Evolutionary conservation across 2,113 vertebrate species (phyloP), one percentile per base, ranked within the genome.

Genomic region (Calidris pugnax): DNA sequence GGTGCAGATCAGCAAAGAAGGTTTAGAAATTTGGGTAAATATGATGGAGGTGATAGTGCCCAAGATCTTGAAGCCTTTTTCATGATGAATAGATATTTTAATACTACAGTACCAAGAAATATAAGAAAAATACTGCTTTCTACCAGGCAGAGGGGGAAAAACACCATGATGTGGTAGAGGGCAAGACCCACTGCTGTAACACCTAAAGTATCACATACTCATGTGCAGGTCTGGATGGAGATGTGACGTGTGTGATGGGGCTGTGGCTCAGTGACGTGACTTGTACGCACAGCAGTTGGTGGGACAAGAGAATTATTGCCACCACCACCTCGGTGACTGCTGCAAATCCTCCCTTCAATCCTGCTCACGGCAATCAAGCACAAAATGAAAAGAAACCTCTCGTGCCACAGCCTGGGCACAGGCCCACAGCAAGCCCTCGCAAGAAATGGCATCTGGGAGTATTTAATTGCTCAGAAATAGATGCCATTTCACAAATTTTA

Each of bases 401-500:
- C 2, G 0, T 15, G 22, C 39, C 1, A 0, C 83, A 68, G 48
- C 32, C 64, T 6, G 30, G 51, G 64, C 7, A 5, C 6, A 37
- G 66, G 37, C 47, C 53, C 82, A 39, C 0, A 5, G 43, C 26
- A 64, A 91, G 59, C 7, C 53, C 59, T 55, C 0, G 0, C 41
- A 35, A 51, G 51, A 85, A 95, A 67, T 10, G 9, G 43, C 53
- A 75, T 57, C 51, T 63, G 62, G 78, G 72, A 91, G 59, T 64
- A 71, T 76, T 87, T 73, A 56, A 68, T 74, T 80, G 45, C 37
- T 86, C 20, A 5, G 41, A 74, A 86, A 78, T 12, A 73, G 73
- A 53, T 66, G 59, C 13, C 53, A 60, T 68, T 85, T 88, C 83
- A 76, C 39, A 64, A 23, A 80, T 56, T 69, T 86, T 75, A 92